Percentiles rank a stretch among this genome's conserved stretches.
Conservation (phyloP, 2,113 vertebrate species). For the Zonotrichia leucophrys region DNA sequence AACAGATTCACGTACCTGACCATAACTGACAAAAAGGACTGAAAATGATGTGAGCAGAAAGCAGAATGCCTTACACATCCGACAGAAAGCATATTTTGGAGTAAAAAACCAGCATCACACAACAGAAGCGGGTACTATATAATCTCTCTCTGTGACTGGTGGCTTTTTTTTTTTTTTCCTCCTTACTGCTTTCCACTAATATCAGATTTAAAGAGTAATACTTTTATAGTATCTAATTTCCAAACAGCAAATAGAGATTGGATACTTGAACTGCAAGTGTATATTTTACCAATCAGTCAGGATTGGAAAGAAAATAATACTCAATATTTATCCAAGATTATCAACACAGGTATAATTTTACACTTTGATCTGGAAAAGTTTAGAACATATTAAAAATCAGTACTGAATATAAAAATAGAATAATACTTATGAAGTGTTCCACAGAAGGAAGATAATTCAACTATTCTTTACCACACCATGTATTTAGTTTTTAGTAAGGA, state of each 20-base stretch:
- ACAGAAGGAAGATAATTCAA: not conserved
- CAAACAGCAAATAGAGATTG: not conserved
- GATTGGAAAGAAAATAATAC: fast-evolving
- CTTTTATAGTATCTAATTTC: not conserved
- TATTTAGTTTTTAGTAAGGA: not conserved
- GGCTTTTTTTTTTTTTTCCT: not conserved
- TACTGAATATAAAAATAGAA: not conserved
- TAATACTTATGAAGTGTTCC: not conserved
- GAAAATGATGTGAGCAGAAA: not conserved
- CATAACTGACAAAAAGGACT: not conserved
- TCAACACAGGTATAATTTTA: not conserved
- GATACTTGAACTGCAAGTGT: not conserved
- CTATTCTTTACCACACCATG: not conserved
- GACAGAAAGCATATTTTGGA: not conserved
- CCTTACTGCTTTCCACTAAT: not conserved
- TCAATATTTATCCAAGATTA: not conserved
- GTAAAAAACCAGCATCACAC: not conserved
- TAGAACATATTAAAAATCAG: not conserved
- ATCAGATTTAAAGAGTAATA: not conserved
- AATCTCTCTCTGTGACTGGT: not conserved
- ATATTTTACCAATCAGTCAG: not conserved
- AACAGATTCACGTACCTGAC: not conserved
- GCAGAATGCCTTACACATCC: not conserved
- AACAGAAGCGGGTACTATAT: not conserved
- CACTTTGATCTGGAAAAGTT: not conserved